Evolutionary conservation across 2,113 vertebrate genomes (phyloP).

Genomic region (Corythoichthys haematopterus): DNA sequence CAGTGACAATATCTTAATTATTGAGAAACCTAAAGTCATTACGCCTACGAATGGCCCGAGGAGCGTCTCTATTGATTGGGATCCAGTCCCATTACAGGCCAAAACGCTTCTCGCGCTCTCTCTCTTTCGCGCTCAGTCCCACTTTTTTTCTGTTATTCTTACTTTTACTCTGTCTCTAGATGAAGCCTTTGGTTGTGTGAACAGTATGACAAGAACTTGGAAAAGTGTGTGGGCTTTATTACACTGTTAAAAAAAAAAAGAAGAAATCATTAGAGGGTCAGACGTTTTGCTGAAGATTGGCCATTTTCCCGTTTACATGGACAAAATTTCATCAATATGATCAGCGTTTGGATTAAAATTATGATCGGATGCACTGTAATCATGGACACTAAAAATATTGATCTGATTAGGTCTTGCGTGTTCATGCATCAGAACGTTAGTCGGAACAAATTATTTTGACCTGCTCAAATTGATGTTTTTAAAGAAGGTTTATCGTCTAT

Average conservation of each 20-base stretch:
- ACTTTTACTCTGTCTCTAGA: slow-evolving; percentile 20
- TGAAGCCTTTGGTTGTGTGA: slow-evolving; percentile 57
- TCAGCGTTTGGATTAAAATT: too few relatives aligned
- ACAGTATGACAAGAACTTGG: slow-evolving; percentile 46
- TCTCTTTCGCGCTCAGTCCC: slow-evolving; percentile 2
- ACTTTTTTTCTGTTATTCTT: slow-evolving; percentile 5
- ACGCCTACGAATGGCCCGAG: slow-evolving; percentile 72
- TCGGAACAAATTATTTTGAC: too few relatives aligned
- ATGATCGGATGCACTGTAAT: too few relatives aligned
- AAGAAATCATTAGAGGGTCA: slow-evolving; percentile 64
- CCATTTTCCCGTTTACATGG: slow-evolving; percentile 32
- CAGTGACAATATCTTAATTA: slow-evolving; percentile 80
- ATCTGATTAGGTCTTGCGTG: too few relatives aligned
- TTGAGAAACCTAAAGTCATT: slow-evolving; percentile 78
- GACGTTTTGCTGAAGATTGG: slow-evolving; percentile 65
- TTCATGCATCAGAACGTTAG: too few relatives aligned
- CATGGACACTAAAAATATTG: too few relatives aligned
- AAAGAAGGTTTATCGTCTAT: too few relatives aligned
- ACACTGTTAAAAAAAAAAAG: slow-evolving; percentile 63
- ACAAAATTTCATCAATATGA: too few relatives aligned
- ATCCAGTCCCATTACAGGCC: slow-evolving; percentile 72
- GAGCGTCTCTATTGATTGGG: slow-evolving; percentile 74
- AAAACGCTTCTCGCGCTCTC: slow-evolving; percentile 20
- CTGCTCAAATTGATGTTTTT: too few relatives aligned
- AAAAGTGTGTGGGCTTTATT: slow-evolving; percentile 58